Conservation (phyloP, 2,113 vertebrate species). For the Odobenus rosmarus region DNA sequence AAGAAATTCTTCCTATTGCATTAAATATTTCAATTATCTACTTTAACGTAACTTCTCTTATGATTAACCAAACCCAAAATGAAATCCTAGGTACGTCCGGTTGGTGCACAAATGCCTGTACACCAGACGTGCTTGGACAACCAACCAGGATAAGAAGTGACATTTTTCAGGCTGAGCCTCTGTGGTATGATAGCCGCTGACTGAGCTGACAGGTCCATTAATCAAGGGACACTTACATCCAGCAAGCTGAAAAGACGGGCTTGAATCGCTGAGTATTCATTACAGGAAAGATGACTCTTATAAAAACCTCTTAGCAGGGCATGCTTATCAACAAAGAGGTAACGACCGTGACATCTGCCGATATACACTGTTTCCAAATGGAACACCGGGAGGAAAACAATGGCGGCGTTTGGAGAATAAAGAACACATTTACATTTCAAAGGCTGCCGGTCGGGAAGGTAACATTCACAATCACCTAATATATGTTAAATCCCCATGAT, state of each 20-base stretch:
- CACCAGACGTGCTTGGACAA: background rate
- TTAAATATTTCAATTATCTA: constrained; percentile 40
- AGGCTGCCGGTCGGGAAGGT: background rate
- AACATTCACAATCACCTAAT: constrained; percentile 36
- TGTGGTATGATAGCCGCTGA: constrained; percentile 21
- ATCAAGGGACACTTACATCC: constrained; percentile 59
- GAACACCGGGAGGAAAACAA: background rate
- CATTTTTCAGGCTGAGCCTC: constrained; percentile 34
- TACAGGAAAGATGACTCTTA: constrained; percentile 9
- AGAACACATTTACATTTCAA: constrained; percentile 58
- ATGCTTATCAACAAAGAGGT: background rate
- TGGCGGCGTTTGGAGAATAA: background rate
- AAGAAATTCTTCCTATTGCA: constrained; percentile 19
- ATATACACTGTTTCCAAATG: constrained; percentile 44
- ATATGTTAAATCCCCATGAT: constrained; percentile 3
- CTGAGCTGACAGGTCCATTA: constrained; percentile 66
- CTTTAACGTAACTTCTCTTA: constrained; percentile 17
- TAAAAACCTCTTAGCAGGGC: background rate
- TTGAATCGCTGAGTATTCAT: constrained; percentile 34
- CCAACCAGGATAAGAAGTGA: constrained; percentile 45
- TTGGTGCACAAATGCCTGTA: background rate
- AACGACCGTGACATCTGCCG: background rate
- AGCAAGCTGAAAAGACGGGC: constrained; percentile 17
- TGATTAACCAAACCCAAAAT: constrained; percentile 20
- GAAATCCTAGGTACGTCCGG: background rate